phyloP scores from a whole-genome alignment of 1,140 invertebrate genomes.

The Eubasilissa regina region DNA sequence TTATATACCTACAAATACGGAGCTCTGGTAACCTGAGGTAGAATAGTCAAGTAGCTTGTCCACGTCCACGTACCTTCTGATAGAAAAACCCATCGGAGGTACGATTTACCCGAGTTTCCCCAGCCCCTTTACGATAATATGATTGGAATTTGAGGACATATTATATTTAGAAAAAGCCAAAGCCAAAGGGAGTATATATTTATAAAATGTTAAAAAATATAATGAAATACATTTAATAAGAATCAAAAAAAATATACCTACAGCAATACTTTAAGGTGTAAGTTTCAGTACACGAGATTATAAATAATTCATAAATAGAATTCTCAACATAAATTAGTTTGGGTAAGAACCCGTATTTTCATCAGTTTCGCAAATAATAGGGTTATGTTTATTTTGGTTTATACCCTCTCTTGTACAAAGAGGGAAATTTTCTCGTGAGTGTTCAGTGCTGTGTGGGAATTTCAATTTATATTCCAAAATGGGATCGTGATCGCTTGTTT shows the following conservation, averaged over 20 bases:
- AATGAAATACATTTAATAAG: too few relatives aligned
- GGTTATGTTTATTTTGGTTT: too few relatives aligned
- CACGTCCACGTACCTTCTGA: background rate
- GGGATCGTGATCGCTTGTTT: slow-evolving; percentile 53
- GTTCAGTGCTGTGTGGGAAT: slow-evolving; percentile 27
- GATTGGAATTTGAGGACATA: slow-evolving; percentile 57
- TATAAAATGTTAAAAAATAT: too few relatives aligned
- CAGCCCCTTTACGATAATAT: slow-evolving; percentile 56
- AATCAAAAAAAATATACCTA: too few relatives aligned
- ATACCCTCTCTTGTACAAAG: too few relatives aligned
- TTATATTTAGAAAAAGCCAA: slow-evolving; percentile 23
- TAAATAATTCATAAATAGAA: too few relatives aligned
- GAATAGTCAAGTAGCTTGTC: slow-evolving; percentile 31
- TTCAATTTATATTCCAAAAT: slow-evolving; percentile 58
- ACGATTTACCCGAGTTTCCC: background rate
- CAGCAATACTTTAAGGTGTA: too few relatives aligned
- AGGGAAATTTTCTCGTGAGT: too few relatives aligned
- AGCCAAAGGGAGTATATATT: background rate
- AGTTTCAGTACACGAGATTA: too few relatives aligned
- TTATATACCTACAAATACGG: slow-evolving; percentile 46
- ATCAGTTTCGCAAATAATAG: too few relatives aligned
- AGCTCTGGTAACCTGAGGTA: background rate
- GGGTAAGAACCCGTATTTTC: too few relatives aligned
- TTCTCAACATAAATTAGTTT: too few relatives aligned
- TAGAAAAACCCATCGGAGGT: slow-evolving; percentile 35